phyloP scores from a whole-genome alignment of 2,888 invertebrate genomes.

The Phortica magna region DNA sequence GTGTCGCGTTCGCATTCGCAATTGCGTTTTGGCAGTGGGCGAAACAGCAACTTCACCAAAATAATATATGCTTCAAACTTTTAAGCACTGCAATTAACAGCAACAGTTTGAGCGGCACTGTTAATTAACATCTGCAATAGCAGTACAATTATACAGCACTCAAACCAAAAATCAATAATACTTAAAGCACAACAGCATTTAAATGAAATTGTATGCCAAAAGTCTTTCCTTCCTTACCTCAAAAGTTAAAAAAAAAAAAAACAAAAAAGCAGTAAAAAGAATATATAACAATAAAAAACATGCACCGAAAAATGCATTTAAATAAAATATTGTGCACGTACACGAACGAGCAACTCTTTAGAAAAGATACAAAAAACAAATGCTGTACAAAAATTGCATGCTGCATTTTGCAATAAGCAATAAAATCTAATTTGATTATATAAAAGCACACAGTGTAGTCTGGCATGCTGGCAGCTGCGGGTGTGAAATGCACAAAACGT shows the following conservation, averaged over 20 bases:
- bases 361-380: neutral
- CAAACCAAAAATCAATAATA: neutral
- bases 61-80: too few species aligned
- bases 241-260: neutral
- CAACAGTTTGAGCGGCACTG: neutral
- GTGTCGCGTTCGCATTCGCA: slow-evolving; percentile 23
- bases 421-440: slow-evolving; percentile 71
- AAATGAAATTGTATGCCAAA: neutral
- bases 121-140: too few species aligned
- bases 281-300: neutral
- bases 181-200: neutral
- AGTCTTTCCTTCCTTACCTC: neutral
- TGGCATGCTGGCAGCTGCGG: neutral
- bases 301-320: slow-evolving; percentile 11
- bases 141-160: too few species aligned
- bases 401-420: slow-evolving; percentile 66
- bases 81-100: too few species aligned
- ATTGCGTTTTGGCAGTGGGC: neutral
- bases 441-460: slow-evolving; percentile 42
- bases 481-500: neutral
- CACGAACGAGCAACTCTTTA: neutral
- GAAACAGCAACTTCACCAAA: neutral
- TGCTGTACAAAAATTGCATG: neutral
- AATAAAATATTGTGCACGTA: slow-evolving; percentile 28
- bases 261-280: neutral